Base-by-base conservation (phyloP, 1,140 invertebrate genomes). In the Drosophila mayri region DNA sequence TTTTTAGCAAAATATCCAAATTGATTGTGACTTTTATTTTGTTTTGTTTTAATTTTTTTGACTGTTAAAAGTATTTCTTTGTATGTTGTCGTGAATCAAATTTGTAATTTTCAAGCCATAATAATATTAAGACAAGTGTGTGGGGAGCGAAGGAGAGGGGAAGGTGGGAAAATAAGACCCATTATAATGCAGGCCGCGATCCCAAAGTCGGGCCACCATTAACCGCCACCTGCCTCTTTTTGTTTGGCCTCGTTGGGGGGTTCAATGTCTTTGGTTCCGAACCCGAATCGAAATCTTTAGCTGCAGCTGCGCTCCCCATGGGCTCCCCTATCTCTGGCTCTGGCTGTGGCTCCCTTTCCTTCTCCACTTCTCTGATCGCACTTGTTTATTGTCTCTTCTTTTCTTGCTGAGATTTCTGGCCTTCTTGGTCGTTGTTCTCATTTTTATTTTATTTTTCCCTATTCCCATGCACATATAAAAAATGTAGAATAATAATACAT, bases 171-270 rank as follows among this genome's bases (percentile, higher is more conserved):
- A 25, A 32, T 16, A 6, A 25, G 50, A 22, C 2, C 50, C 32
- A 63, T 68, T 68, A 68, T 49, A 50, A 68, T 68, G 60, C 65
- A 67, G 43, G 28, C 11, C 44, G 38, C 64, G 59, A 32, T 32
- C 64, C 30, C 8, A 9, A 30, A 70, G 63, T 30, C 49, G 25
- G 49, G 67, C 46, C 43, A 20, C 41, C 18, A 43, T 5, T 10
- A 43, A 43, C 18, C 22, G 14, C 67, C 67, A 71, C 67, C 49
- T 71, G 65, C 61, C 64, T 46, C 74, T 81, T 78, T 80, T 67
- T 70, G 72, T 84, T 68, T 85, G 81, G 73, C 28, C 82, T 66
- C 66, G 37, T 59, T 70, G 47, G 54, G 40, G 59, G 46, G 64
- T 63, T 67, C 64, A 67, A 67, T 67, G 64, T 67, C 64, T 67